Percentiles rank a stretch among this genome's conserved stretches.
Evolutionary conservation across 2,888 invertebrate genomes (phyloP).

Genomic region (Tetanocera ferruginea): DNA sequence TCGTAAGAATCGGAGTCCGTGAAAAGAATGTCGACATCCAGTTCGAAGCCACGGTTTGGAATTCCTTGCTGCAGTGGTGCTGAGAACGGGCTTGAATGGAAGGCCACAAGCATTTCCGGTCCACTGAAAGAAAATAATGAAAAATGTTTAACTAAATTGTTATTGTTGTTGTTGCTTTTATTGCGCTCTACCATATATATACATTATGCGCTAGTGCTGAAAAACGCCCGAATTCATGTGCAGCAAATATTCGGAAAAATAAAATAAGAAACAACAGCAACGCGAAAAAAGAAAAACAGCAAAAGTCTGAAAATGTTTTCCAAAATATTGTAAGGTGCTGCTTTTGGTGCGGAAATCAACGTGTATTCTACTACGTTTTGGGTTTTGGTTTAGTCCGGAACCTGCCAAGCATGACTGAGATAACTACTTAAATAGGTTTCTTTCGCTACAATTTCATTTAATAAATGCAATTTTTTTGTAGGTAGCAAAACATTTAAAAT

Average conservation of each 20-base stretch:
- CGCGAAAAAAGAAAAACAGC: background rate
- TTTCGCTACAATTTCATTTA: background rate
- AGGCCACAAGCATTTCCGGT: constrained; percentile 88
- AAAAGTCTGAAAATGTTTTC: background rate
- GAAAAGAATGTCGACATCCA: constrained; percentile 89
- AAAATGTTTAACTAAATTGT: constrained; percentile 13
- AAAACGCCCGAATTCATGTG: no score
- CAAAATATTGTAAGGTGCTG: constrained; percentile 9
- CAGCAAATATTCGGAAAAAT: background rate
- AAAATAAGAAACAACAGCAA: background rate
- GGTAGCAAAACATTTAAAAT: background rate
- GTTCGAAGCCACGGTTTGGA: constrained; percentile 84
- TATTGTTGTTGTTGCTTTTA: background rate
- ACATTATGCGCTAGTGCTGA: no score
- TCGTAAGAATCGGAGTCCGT: constrained; percentile 90
- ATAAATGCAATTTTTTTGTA: background rate
- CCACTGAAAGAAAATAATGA: constrained; percentile 71
- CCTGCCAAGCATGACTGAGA: no score
- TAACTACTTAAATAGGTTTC: no score
- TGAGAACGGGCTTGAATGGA: constrained; percentile 87
- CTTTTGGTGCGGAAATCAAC: background rate
- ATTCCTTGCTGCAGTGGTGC: constrained; percentile 79
- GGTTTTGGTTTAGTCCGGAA: no score
- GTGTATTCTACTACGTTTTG: no score
- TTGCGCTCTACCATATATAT: background rate